Base-by-base conservation (phyloP, 2,888 invertebrate genomes). In the Brachyopa scutellaris region DNA sequence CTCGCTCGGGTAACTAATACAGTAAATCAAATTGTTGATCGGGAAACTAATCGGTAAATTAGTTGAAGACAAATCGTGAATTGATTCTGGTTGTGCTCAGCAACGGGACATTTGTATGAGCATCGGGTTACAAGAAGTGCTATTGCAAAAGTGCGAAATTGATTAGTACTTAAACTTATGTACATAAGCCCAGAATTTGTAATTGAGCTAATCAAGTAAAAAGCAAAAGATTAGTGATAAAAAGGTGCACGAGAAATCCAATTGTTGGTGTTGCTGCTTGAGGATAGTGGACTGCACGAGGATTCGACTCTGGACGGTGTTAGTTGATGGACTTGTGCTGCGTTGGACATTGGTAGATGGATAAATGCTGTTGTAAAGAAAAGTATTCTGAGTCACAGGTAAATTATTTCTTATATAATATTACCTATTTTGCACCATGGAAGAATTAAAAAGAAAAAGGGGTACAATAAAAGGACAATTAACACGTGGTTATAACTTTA, bases 401-500 rank as follows among this genome's bases (percentile, higher is more conserved):
- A 33, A 53, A 33, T 53, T 33, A 7, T 19, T 33, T 31, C 13
- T 2, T 45, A 7, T 45, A 45, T 45, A 21, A 23, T n/a, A 1
- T n/a, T 19, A 23, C n/a, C 1, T 1, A 21, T 21, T 3, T n/a
- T 4, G 6, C 2, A 45, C 31, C 19, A 19, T 53, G n/a, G 53
- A 53, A n/a, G 53, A 53, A 33, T 33, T 53, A 33, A 53, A 53
- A n/a, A 9, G n/a, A 15, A 53, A 33, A n/a, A 19, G 45, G 21
- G 45, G 21, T 45, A 45, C 19, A 9, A 45, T 45, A 21, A 45
- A 45, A 45, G 45, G 45, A 21, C 45, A 45, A 9, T 21, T 45
- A 21, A 45, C 45, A 45, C 45, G 45, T 45, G 45, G 45, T 19
- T 45, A 21, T 21, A 45, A 45, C 9, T 45, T 45, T 21, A 19